These are phyloP conservation scores for Morinoia aosen DNA, from an alignment of 2,888 invertebrate genomes.

Conservation along the genomic window DNA sequence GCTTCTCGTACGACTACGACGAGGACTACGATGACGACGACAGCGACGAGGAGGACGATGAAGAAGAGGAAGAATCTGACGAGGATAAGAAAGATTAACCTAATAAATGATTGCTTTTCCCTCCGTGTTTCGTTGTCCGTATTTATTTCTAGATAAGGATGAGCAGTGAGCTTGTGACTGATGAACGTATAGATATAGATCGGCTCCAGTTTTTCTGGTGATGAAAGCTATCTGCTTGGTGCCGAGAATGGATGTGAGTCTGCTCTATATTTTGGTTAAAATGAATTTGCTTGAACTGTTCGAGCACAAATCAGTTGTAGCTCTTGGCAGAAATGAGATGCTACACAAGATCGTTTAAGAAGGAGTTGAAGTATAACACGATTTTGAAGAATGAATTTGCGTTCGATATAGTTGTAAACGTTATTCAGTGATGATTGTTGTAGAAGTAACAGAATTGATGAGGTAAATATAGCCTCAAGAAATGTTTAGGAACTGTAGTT, in stretches of 20 bases:
- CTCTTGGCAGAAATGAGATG: background rate
- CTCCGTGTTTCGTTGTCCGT: background rate
- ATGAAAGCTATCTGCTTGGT: background rate
- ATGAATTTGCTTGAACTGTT: background rate
- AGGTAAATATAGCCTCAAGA: too few species aligned
- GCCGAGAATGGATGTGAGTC: background rate
- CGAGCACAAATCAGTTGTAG: background rate
- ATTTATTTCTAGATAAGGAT: background rate
- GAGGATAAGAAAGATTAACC: slow-evolving; percentile 60
- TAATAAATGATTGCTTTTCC: slow-evolving; percentile 38
- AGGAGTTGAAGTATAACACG: too few species aligned
- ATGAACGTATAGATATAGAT: background rate
- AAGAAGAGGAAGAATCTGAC: slow-evolving; percentile 64
- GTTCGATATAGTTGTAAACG: too few species aligned
- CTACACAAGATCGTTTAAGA: background rate
- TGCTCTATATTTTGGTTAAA: background rate
- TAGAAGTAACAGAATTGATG: too few species aligned
- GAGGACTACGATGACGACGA: slow-evolving; percentile 61
- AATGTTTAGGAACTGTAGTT: too few species aligned
- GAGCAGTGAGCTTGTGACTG: background rate
- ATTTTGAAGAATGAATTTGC: too few species aligned
- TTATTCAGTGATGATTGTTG: too few species aligned
- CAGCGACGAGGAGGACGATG: slow-evolving; percentile 60
- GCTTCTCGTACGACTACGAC: slow-evolving; percentile 54
- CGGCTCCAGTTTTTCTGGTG: background rate